Base-by-base conservation (phyloP, 2,113 vertebrate genomes). In the Tringa solitaria region DNA sequence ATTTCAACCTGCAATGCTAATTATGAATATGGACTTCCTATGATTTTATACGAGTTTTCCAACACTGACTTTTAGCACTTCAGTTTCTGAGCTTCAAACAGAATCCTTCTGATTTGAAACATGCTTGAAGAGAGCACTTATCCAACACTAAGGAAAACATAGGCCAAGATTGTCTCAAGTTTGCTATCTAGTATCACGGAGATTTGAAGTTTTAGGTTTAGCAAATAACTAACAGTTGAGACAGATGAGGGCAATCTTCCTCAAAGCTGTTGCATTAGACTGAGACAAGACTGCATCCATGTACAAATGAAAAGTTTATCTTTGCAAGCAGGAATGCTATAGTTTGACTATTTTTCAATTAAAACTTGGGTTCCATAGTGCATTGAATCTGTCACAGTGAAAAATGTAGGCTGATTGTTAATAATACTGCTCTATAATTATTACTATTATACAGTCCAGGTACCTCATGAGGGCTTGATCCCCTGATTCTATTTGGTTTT, bases 331-430 rank as follows among this genome's bases (percentile, higher is more conserved):
- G 84, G 60, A 73, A 48, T 22, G 87, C 77, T 91, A 39, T 89
- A 95, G 80, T 92, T 94, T 95, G 89, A 89, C 84, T 96, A 45
- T 97, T 96, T 97, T 97, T 95, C 94, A 95, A 95, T 97, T 96
- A 96, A 95, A 97, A 96, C 60, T 93, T 96, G 84, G 74, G 76
- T 95, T 96, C 96, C 69, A 19, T 87, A 96, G 94, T 81, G 91
- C 94, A 89, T 80, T 95, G 91, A 89, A 91, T 85, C 89, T 94
- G 91, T 97, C 94, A 95, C 91, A 87, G 93, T 96, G 96, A 95
- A 96, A 96, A 96, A 97, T 91, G 91, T 61, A 85, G 91, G 78
- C 91, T 94, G 91, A 87, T 91, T 76, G 93, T 92, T 91, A 94
- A 85, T 97, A 94, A 94, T 87, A 79, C 87, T 37, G 27, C 87